phyloP scores from a whole-genome alignment of 2,888 invertebrate species.

The Mimachlamys varia region DNA sequence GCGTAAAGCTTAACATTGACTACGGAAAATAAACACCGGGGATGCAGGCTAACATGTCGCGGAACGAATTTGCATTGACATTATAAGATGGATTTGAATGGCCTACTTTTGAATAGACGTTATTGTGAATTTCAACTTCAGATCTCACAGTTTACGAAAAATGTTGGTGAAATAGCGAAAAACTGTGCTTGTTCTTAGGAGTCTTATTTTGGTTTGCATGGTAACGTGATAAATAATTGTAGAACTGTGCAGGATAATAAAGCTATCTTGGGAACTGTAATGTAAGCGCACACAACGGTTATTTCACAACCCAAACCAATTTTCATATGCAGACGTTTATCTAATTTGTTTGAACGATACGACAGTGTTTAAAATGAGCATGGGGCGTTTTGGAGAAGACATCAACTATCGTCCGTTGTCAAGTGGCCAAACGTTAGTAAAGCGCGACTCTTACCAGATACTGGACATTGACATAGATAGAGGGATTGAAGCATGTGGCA shows the following conservation, averaged over 20 bases:
- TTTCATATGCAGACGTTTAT: background rate
- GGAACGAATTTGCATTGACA: background rate
- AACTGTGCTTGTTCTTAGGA: background rate
- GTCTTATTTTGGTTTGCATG: background rate
- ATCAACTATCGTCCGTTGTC: constrained; percentile 54
- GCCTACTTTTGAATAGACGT: background rate
- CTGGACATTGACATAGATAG: constrained; percentile 75
- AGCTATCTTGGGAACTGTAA: too few species aligned
- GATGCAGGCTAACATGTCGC: background rate
- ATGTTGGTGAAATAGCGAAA: background rate
- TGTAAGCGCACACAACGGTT: too few species aligned
- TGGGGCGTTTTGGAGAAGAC: constrained; percentile 60
- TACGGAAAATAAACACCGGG: background rate
- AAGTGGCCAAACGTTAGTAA: constrained; percentile 44
- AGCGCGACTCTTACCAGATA: constrained; percentile 62
- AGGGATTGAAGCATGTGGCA: constrained; percentile 63
- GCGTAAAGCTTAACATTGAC: background rate
- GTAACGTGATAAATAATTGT: background rate
- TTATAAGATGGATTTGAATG: background rate
- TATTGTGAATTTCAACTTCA: background rate
- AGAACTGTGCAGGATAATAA: too few species aligned
- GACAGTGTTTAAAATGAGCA: background rate
- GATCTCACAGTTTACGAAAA: background rate
- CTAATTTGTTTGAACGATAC: background rate
- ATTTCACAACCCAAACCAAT: too few species aligned